Evolutionary conservation across 2,888 invertebrate species (phyloP).

Genomic region (Monoplex corrugatus): DNA sequence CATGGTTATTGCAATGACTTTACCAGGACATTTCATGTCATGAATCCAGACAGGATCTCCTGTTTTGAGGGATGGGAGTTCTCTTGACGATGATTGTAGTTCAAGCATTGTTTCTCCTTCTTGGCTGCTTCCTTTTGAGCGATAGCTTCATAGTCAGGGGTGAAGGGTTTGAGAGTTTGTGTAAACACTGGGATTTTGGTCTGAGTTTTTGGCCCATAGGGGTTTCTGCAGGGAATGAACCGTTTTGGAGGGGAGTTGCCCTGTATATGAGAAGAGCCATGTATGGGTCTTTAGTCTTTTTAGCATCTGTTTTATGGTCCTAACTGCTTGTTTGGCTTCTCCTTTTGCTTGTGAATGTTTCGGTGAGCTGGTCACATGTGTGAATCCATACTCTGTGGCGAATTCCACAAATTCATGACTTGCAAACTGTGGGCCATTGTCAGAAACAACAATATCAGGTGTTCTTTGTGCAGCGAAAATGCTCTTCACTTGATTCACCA

Average conservation of each 20-base stretch:
- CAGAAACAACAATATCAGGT: not conserved
- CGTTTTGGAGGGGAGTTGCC: constrained; percentile 31
- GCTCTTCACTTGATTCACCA: not conserved
- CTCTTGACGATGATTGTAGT: not conserved
- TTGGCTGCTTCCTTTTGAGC: not conserved
- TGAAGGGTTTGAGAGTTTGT: not conserved
- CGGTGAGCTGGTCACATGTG: constrained; percentile 41
- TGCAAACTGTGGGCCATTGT: constrained; percentile 33
- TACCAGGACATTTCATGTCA: not conserved
- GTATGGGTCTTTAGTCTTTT: constrained; percentile 41
- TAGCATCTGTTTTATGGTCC: constrained; percentile 35
- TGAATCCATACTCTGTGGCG: constrained; percentile 17
- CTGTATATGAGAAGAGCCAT: constrained; percentile 37
- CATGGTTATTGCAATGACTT: not conserved
- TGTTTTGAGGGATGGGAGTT: not conserved
- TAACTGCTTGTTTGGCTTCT: constrained; percentile 40
- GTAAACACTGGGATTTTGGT: not conserved
- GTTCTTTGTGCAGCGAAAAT: constrained; percentile 36
- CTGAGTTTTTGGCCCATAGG: constrained; percentile 39
- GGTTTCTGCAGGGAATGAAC: constrained; percentile 14
- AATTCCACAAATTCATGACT: not conserved
- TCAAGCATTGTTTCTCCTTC: not conserved
- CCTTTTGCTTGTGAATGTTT: constrained; percentile 37
- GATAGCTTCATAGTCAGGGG: not conserved
- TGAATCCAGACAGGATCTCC: not conserved